Percentiles rank a stretch among this genome's conserved stretches.
These are phyloP conservation scores for Drosophila mauritiana DNA, from an alignment of 1,140 invertebrate species.

Conservation along the genomic window DNA sequence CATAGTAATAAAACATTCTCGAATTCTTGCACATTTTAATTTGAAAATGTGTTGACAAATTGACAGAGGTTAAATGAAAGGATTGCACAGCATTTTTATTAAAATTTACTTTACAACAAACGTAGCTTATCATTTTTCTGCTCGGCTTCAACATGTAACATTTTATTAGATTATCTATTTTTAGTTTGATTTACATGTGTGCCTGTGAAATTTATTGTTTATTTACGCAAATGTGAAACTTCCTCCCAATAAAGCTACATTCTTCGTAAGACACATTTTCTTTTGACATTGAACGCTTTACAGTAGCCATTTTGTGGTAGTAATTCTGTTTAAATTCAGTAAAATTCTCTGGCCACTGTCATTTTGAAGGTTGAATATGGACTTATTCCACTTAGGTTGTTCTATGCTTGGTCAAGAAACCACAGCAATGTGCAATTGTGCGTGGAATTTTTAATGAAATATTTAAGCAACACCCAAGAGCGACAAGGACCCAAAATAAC, in stretches of 20 bases:
- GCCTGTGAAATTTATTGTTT: conserved; percentile 5
- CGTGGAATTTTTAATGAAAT: conserved; percentile 69
- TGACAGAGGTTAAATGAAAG: conserved; percentile 13
- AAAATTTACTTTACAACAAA: conserved; percentile 26
- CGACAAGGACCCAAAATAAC: conserved; percentile 2
- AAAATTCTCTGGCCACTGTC: conserved; percentile 1
- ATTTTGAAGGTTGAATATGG: conserved; percentile 13
- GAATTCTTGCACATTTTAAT: conserved; percentile 7
- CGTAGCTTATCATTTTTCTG: conserved; percentile 12
- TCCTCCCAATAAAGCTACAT: neutral
- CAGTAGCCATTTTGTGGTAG: conserved; percentile 12
- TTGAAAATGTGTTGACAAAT: conserved; percentile 22
- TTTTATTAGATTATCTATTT: conserved; percentile 44
- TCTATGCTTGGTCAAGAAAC: conserved; percentile 8
- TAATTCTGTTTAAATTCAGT: conserved; percentile 8
- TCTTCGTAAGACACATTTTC: conserved; percentile 8
- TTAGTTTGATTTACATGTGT: conserved; percentile 47
- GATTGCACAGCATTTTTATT: conserved; percentile 23
- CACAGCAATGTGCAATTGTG: conserved; percentile 50
- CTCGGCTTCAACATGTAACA: conserved; percentile 3
- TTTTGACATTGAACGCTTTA: conserved; percentile 2
- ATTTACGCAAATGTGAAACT: conserved; percentile 7
- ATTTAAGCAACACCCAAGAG: conserved; percentile 35
- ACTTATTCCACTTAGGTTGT: conserved; percentile 7
- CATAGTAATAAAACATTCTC: neutral